Percentiles rank a stretch among this genome's conserved stretches.
Conservation (phyloP, 2,888 invertebrate genomes). For the Agrochola lychnidis region DNA sequence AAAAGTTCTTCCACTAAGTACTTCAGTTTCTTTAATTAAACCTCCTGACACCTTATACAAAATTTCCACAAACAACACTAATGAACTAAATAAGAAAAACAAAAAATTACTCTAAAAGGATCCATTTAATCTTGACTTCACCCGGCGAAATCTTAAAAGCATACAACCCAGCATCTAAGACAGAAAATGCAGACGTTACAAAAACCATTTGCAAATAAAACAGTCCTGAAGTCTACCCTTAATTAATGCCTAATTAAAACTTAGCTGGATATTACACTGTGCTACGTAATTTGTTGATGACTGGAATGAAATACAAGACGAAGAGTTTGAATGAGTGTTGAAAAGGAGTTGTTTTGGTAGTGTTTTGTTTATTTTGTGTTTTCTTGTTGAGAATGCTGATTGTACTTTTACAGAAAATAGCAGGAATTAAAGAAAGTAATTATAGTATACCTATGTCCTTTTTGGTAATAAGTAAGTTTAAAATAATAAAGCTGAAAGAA, state of each 20-base stretch:
- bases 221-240: conserved; percentile 70
- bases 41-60: not conserved
- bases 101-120: conserved; percentile 16
- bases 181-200: conserved; percentile 70
- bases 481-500: not conserved
- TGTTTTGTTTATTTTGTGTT: conserved; percentile 14
- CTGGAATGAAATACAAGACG: conserved; percentile 18
- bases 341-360: not conserved
- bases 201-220: conserved; percentile 77
- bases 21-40: not conserved
- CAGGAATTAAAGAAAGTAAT: not conserved
- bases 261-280: conserved; percentile 70
- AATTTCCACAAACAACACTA: not conserved
- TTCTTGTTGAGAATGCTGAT: not conserved
- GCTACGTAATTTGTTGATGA: conserved; percentile 48
- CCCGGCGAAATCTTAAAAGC: conserved; percentile 41
- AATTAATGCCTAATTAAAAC: conserved; percentile 82
- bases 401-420: not conserved
- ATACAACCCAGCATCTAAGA: conserved; percentile 39
- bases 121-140: conserved; percentile 44
- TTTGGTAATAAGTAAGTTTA: not conserved
- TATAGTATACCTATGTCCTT: not conserved
- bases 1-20: not conserved
- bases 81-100: conserved; percentile 11
- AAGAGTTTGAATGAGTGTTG: conserved; percentile 5